These are phyloP conservation scores for Brachionus rotundiformis DNA, from an alignment of 1,140 invertebrate species.

Conservation along the genomic window DNA sequence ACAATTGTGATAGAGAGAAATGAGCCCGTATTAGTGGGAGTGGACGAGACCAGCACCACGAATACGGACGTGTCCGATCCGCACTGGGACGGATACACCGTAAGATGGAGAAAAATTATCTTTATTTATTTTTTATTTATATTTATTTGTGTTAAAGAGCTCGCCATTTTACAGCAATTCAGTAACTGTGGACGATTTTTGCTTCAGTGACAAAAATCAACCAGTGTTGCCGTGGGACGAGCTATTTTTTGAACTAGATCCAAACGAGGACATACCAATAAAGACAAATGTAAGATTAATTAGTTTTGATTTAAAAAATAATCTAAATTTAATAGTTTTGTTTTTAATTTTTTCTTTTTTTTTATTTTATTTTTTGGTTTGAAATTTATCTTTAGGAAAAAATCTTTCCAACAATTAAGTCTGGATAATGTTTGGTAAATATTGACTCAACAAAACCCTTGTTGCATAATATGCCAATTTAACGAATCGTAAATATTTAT, in stretches of 20 bases:
- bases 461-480: background rate
- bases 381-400: background rate
- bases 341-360: background rate
- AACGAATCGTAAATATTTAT: background rate
- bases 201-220: constrained; percentile 22
- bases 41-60: constrained; percentile 31
- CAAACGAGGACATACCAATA: constrained; percentile 32
- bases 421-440: background rate
- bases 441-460: background rate
- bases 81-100: constrained; percentile 48
- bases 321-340: too few species aligned
- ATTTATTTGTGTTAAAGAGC: background rate
- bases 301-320: background rate
- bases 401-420: background rate
- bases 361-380: background rate
- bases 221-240: constrained; percentile 45
- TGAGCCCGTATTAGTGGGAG: background rate
- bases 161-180: constrained; percentile 46
- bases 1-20: background rate
- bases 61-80: constrained; percentile 51
- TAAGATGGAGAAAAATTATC: background rate
- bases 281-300: constrained; percentile 34
- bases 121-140: background rate
- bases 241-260: constrained; percentile 47
- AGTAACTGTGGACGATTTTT: constrained; percentile 10